Base-by-base conservation (phyloP, 2,113 vertebrate species). In the Archocentrus centrarchus region DNA sequence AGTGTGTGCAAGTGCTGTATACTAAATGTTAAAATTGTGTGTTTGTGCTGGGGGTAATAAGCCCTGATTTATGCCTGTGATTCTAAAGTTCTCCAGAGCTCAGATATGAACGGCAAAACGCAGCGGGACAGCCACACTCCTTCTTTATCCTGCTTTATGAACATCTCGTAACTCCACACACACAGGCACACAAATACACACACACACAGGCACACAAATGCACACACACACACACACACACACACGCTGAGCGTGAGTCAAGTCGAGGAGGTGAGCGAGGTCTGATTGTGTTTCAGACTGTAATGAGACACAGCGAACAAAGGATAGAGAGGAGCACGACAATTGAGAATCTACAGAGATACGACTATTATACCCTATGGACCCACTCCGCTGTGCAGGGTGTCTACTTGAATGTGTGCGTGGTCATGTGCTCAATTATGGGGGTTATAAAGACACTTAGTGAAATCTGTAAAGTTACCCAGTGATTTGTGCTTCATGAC, bases 381-480 rank as follows among this genome's bases (percentile, higher is more conserved):
- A 75, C 39, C n/a, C 64, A 58, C 55, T 80, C 57, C 20, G 60
- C 39, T 30, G 11, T 70, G 37, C 32, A 35, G 0, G 0, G 35
- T 63, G 77, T 79, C 11, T 27, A 11, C 37, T 24, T 80, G 57
- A 60, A 55, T 86, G 68, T 75, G 76, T 79, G 1, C 22, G 61
- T 70, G 58, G 59, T 2, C 73, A 66, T 32, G 62, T 76, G 61
- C 60, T 59, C 78, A 59, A 41, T 93, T 90, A 91, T 79, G 77
- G 70, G 70, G 62, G 83, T 79, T 66, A 62, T 91, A 82, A 85
- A 86, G 61, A 68, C 75, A 47, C 59, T 59, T 79, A 91, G 92
- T 90, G 79, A 91, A 88, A 90, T 73, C 82, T 57, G 88, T 90
- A 83, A 92, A 93, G 91, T 68, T 86, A 57, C 68, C 57, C 53